Percentiles rank a stretch among this genome's conserved stretches.
Evolutionary conservation across 1,140 invertebrate species (phyloP).

Genomic region (Lasioglossum baleicum): DNA sequence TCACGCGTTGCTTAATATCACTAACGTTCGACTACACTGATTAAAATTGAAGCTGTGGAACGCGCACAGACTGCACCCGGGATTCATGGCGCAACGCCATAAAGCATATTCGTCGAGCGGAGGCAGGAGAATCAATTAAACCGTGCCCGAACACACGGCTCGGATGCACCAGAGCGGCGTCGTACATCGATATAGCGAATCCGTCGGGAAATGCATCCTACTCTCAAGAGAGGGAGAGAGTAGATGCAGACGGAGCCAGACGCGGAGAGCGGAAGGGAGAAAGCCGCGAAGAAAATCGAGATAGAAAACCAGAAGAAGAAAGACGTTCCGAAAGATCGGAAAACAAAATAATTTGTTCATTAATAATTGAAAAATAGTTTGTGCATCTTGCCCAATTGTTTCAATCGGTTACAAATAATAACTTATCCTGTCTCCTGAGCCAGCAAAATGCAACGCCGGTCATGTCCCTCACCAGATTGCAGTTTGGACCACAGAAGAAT

Average conservation of each 20-base stretch:
- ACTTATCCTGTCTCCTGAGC: no score
- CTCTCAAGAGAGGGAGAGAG: neutral
- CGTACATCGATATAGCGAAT: constrained; percentile 1
- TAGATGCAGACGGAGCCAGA: neutral
- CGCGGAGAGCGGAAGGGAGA: neutral
- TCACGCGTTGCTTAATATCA: neutral
- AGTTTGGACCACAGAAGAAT: no score
- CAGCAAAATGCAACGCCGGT: no score
- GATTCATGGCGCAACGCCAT: constrained; percentile 5
- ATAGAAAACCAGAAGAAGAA: neutral
- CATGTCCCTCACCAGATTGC: no score
- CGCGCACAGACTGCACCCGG: constrained; percentile 11
- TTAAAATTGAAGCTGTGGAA: constrained; percentile 11
- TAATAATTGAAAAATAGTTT: no score
- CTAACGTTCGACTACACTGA: constrained; percentile 3
- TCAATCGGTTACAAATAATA: no score
- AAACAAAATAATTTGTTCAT: no score
- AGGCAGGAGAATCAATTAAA: constrained; percentile 48
- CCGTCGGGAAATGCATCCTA: constrained; percentile 12
- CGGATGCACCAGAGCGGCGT: constrained; percentile 1
- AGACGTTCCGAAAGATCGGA: no score
- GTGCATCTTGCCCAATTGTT: no score
- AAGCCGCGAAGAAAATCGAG: neutral
- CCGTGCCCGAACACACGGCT: neutral
- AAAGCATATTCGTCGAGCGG: constrained; percentile 39